Conservation (phyloP, 2,888 invertebrate genomes). For the Bimastos eiseni region DNA sequence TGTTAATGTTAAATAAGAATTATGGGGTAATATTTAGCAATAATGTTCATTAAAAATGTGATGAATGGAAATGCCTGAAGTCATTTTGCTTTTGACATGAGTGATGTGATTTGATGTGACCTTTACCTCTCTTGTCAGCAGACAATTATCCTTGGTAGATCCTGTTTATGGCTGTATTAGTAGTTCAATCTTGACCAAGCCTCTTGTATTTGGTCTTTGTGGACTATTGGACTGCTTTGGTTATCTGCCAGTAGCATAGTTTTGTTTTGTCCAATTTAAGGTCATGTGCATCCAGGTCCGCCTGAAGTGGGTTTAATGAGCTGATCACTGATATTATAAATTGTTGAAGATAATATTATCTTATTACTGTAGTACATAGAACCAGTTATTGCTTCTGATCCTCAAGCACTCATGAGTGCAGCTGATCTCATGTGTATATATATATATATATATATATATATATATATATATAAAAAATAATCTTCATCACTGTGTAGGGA, state of each 20-base stretch:
- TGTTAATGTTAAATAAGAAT: too few relatives aligned
- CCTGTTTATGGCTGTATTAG: background rate
- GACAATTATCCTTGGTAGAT: background rate
- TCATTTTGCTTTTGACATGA: too few relatives aligned
- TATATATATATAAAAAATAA: too few relatives aligned
- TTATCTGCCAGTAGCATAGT: background rate
- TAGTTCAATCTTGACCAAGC: background rate
- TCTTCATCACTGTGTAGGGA: too few relatives aligned
- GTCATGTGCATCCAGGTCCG: background rate
- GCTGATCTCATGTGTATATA: background rate
- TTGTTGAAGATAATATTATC: background rate
- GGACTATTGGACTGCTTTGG: background rate
- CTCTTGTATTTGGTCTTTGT: background rate
- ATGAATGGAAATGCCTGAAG: too few relatives aligned
- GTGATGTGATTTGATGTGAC: background rate
- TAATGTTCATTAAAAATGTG: too few relatives aligned
- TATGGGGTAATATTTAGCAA: too few relatives aligned
- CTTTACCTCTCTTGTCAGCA: background rate
- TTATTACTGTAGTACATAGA: background rate
- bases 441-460: too few relatives aligned
- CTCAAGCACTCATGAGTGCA: background rate
- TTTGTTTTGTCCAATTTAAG: background rate
- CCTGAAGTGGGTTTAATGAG: background rate
- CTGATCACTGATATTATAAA: background rate
- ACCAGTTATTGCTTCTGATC: conserved; percentile 13